Evolutionary conservation across 2,113 vertebrate species (phyloP).

Genomic region (Tachycineta bicolor): DNA sequence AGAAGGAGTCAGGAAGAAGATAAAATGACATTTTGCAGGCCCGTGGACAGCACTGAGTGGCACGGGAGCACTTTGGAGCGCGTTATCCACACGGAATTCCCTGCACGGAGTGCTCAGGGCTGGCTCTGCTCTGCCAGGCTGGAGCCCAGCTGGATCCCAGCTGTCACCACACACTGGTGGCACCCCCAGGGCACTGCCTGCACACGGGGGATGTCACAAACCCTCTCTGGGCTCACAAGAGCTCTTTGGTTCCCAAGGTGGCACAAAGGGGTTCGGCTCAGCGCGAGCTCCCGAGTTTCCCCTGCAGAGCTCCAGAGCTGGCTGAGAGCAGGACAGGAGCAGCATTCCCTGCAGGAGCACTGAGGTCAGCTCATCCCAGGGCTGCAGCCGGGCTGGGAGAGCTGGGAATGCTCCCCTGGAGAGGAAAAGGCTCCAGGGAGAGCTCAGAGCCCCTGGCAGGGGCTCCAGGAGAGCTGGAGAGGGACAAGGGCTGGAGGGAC

Average conservation of each 20-base stretch:
- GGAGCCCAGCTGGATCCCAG: not conserved
- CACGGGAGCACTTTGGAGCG: not conserved
- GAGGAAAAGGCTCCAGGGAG: not conserved
- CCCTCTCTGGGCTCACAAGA: not conserved
- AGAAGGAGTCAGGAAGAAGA: slow-evolving; percentile 1
- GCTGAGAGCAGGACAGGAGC: not conserved
- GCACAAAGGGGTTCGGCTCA: not conserved
- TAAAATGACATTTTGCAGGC: slow-evolving; percentile 50
- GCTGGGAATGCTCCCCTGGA: not conserved
- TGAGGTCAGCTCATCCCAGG: not conserved
- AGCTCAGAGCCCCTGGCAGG: accelerated
- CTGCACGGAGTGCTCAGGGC: not conserved
- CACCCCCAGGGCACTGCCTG: not conserved
- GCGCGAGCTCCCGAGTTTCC: not conserved
- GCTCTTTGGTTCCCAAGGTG: not conserved
- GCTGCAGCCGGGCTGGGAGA: not conserved
- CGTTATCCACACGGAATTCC: not conserved
- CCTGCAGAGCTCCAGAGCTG: not conserved
- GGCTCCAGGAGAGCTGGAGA: not conserved
- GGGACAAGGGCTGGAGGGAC: not conserved
- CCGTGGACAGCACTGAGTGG: not conserved
- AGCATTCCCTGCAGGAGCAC: not conserved
- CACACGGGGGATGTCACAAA: not conserved
- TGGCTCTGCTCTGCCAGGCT: not conserved
- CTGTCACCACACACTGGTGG: not conserved